phyloP scores from a whole-genome alignment of 2,888 invertebrate genomes.

The Diploptera punctata region DNA sequence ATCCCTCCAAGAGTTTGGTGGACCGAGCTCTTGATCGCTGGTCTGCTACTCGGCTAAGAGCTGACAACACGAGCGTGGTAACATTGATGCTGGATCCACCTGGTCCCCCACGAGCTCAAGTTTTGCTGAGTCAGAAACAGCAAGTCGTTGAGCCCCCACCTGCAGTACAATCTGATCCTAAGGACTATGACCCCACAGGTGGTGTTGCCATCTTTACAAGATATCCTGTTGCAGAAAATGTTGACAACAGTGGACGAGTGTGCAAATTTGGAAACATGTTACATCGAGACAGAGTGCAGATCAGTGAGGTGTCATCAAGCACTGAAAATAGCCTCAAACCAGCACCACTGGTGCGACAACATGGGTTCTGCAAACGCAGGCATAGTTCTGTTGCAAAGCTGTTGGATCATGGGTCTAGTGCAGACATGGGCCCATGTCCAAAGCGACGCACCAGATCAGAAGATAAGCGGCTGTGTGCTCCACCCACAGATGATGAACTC shows the following conservation, averaged over 20 bases:
- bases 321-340: not conserved
- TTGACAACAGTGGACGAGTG: not conserved
- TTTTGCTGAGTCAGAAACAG: constrained; percentile 19
- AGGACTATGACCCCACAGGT: constrained; percentile 15
- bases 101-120: constrained; percentile 68
- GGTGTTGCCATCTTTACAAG: constrained; percentile 36
- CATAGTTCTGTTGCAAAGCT: constrained; percentile 17
- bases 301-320: constrained; percentile 31
- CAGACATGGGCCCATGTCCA: not conserved
- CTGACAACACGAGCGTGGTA: constrained; percentile 96
- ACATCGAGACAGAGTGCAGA: constrained; percentile 19
- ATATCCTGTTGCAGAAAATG: not conserved
- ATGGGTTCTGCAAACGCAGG: not conserved
- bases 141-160: not conserved
- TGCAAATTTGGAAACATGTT: constrained; percentile 1
- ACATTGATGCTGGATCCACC: constrained; percentile 91
- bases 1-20: constrained; percentile 91
- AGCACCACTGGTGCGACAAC: not conserved
- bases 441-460: constrained; percentile 25
- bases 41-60: constrained; percentile 84
- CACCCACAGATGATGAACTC: not conserved
- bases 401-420: not conserved
- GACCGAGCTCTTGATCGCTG: constrained; percentile 83
- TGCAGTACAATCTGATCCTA: not conserved
- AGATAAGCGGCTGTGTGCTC: constrained; percentile 11